These are phyloP conservation scores for Tretioscincus oriximinensis DNA, from an alignment of 2,113 vertebrate species.

Conservation along the genomic window DNA sequence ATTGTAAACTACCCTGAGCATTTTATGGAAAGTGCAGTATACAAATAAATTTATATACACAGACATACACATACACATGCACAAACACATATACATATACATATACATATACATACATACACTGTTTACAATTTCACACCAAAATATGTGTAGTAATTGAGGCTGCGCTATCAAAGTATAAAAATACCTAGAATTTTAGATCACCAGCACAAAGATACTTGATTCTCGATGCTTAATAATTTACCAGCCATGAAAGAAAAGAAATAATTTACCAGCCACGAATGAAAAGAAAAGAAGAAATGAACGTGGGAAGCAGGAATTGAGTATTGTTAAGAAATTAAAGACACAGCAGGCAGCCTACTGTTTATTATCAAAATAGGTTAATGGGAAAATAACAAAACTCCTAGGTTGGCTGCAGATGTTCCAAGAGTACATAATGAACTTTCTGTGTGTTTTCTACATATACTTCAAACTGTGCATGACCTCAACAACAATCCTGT, in stretches of 20 bases:
- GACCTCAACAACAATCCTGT: conserved; percentile 1
- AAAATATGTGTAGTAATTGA: not conserved
- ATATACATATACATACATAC: too few relatives aligned
- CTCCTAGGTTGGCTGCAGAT: fast-evolving
- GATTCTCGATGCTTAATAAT: conserved; percentile 32
- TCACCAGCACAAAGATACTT: conserved; percentile 12
- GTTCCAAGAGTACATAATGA: not conserved
- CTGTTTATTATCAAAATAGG: not conserved
- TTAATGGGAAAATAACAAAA: not conserved
- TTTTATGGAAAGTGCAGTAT: too few relatives aligned
- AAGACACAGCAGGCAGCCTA: not conserved
- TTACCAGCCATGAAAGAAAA: conserved; percentile 3
- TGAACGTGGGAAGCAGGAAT: not conserved
- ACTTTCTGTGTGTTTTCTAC: not conserved
- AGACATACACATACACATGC: too few relatives aligned
- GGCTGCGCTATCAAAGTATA: too few relatives aligned
- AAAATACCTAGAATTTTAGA: not conserved
- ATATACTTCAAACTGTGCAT: not conserved
- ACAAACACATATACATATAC: too few relatives aligned
- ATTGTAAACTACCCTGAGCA: too few relatives aligned
- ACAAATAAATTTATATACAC: too few relatives aligned
- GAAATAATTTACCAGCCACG: conserved; percentile 10
- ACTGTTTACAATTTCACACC: not conserved
- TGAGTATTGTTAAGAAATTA: not conserved
- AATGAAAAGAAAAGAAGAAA: not conserved